phyloP scores from a whole-genome alignment of 2,113 vertebrate genomes.

The Saguinus midas region DNA sequence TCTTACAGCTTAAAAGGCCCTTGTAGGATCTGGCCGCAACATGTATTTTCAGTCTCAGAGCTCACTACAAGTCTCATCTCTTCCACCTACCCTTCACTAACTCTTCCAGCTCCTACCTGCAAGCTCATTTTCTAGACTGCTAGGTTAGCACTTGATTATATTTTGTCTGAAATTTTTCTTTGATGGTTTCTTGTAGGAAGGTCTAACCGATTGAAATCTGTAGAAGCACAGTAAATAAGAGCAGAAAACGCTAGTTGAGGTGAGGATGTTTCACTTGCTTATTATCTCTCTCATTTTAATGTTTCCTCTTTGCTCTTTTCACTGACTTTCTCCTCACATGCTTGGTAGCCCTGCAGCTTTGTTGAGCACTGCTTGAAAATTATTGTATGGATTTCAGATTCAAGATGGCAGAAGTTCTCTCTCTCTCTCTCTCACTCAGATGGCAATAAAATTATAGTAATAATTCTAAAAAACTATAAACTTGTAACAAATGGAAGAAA shows the following conservation, averaged over 20 bases:
- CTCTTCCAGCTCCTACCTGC: background rate
- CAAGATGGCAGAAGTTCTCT: background rate
- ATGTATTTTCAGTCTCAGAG: background rate
- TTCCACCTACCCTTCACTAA: background rate
- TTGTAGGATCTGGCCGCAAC: background rate
- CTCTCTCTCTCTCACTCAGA: background rate
- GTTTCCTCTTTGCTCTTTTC: background rate
- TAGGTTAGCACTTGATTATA: background rate
- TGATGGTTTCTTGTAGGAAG: background rate
- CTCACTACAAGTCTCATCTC: background rate
- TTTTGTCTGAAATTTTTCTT: constrained; percentile 3
- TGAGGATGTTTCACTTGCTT: background rate
- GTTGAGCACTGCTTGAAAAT: background rate
- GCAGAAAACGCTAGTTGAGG: background rate
- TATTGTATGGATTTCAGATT: background rate
- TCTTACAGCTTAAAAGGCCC: background rate
- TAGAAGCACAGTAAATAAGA: background rate
- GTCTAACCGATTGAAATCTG: background rate
- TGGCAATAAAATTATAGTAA: background rate
- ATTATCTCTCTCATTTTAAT: background rate
- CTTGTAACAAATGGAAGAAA: background rate
- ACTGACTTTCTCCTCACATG: background rate
- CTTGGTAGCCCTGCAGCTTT: background rate
- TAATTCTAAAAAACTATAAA: background rate
- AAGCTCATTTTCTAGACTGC: background rate